Evolutionary conservation across 1,140 invertebrate species (phyloP).

Genomic region (Gerris buenoi): DNA sequence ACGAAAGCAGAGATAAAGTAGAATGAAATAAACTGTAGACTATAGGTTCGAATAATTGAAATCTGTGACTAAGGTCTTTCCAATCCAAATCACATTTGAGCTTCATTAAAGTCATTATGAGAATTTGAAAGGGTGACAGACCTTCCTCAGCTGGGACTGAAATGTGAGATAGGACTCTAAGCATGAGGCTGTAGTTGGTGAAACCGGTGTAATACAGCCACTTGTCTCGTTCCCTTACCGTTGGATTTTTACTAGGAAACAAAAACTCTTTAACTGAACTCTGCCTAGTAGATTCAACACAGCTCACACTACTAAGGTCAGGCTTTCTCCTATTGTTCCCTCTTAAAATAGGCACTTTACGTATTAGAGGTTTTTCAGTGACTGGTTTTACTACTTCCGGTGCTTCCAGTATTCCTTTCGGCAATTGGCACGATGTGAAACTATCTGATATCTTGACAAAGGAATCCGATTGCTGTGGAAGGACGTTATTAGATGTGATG

Average conservation of each 20-base stretch:
- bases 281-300: not conserved
- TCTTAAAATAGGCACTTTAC: not conserved
- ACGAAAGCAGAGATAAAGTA: not conserved
- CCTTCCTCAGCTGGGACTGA: not conserved
- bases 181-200: not conserved
- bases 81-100: slow-evolving; percentile 2
- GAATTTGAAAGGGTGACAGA: not conserved
- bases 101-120: not conserved
- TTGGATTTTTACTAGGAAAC: not conserved
- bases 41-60: not conserved
- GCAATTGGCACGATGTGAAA: not conserved
- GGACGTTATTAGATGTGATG: not conserved
- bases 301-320: not conserved
- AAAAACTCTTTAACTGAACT: not conserved
- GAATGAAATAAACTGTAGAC: not conserved
- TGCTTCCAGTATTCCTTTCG: no score
- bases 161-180: not conserved
- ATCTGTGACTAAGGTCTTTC: not conserved
- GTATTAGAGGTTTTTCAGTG: not conserved
- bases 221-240: not conserved
- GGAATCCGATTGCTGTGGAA: not conserved
- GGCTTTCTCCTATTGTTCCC: not conserved
- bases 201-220: slow-evolving; percentile 2
- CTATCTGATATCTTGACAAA: not conserved
- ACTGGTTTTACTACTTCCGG: not conserved